Percentiles rank a stretch among this genome's conserved stretches.
phyloP scores from a whole-genome alignment of 2,797 vertebrate species.

The Chelon labrosus region DNA sequence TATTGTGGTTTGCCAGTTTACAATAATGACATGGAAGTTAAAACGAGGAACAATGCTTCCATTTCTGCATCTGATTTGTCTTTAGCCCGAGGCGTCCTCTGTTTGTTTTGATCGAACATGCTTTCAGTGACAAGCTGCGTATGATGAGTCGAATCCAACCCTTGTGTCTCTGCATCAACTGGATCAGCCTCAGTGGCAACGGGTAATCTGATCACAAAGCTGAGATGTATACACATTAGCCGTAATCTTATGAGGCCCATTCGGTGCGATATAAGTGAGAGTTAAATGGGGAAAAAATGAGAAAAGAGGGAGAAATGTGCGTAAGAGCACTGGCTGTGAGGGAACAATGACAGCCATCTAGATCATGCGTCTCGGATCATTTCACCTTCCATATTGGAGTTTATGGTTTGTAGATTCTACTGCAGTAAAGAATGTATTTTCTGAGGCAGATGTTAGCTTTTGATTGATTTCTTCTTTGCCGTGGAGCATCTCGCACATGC shows the following conservation, averaged over 20 bases:
- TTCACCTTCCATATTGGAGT: constrained; percentile 67
- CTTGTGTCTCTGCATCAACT: constrained; percentile 43
- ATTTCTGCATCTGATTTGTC: constrained; percentile 55
- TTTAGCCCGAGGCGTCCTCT: constrained; percentile 31
- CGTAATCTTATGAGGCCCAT: constrained; percentile 49
- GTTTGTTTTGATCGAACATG: constrained; percentile 8
- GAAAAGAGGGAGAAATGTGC: constrained; percentile 43
- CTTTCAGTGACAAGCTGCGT: constrained; percentile 35
- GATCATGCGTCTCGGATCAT: constrained; percentile 72
- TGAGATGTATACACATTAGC: constrained; percentile 43
- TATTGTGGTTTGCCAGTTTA: constrained; percentile 48
- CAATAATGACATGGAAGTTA: constrained; percentile 36
- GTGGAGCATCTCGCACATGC: constrained; percentile 48
- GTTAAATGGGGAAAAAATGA: constrained; percentile 45
- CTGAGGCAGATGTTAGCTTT: constrained; percentile 70
- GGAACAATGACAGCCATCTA: constrained; percentile 69
- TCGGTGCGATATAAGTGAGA: constrained; percentile 22
- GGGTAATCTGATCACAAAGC: constrained; percentile 48
- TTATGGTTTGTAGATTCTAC: constrained; percentile 73
- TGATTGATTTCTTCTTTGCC: constrained; percentile 71
- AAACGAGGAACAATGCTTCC: constrained; percentile 30
- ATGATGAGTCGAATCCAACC: constrained; percentile 32
- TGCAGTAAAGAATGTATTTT: constrained; percentile 67
- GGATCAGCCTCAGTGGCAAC: constrained; percentile 44
- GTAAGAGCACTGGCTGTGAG: constrained; percentile 45